Percentiles rank a stretch among this genome's conserved stretches.
phyloP scores from a whole-genome alignment of 2,113 vertebrate genomes.

The Hippocampus comes region DNA sequence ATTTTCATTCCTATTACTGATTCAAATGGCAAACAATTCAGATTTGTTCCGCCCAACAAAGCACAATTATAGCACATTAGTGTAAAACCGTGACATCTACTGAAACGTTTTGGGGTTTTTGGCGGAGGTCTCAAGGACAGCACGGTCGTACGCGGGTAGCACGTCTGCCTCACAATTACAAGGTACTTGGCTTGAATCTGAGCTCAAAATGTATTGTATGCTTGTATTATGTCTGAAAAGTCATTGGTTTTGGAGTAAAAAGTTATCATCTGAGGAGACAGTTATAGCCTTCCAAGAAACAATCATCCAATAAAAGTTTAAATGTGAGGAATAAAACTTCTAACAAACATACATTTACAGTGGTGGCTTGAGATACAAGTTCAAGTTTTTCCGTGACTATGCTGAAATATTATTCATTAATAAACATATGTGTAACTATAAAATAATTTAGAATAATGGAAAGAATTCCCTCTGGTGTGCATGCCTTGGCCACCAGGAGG shows the following conservation, averaged over 20 bases:
- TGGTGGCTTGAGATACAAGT: no score
- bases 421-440: no score
- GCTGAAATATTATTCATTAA: no score
- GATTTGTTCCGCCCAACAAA: constrained; percentile 28
- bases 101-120: constrained; percentile 4
- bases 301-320: no score
- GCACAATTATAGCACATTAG: constrained; percentile 17
- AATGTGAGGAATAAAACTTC: no score
- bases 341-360: no score
- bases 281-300: no score
- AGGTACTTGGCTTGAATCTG: neutral
- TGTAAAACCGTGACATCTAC: constrained; percentile 31
- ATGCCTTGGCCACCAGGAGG: neutral
- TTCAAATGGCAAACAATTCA: constrained; percentile 15
- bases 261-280: neutral
- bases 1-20: constrained; percentile 2
- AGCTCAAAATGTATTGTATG: neutral
- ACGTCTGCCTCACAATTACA: no score
- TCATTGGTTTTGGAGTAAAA: no score
- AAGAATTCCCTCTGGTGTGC: no score
- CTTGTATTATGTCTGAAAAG: no score
- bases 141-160: neutral
- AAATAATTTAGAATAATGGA: neutral
- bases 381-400: no score
- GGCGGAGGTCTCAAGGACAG: constrained; percentile 44